Evolutionary conservation across 2,888 invertebrate genomes (phyloP).

Genomic region (Chaetogeoica ovagalla): DNA sequence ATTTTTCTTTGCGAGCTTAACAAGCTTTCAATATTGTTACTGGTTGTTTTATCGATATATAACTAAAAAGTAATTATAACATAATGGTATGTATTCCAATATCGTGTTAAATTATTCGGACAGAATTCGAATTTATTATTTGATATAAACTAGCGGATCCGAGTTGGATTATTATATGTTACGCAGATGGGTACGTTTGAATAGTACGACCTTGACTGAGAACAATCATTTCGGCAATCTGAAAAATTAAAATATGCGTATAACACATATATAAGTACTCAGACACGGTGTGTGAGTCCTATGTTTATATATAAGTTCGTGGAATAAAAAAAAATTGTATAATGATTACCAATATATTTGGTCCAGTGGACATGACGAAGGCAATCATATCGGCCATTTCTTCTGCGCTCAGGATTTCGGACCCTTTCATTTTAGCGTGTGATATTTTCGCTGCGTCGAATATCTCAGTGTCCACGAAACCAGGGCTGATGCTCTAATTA

Average conservation of each 20-base stretch:
- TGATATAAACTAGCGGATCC: background rate
- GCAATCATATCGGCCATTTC: constrained; percentile 54
- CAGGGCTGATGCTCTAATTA: constrained; percentile 28
- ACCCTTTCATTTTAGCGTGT: constrained; percentile 42
- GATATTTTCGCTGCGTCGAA: constrained; percentile 44
- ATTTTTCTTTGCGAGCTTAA: no score
- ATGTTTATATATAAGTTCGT: no score
- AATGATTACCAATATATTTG: constrained; percentile 53
- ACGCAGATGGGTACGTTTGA: constrained; percentile 10
- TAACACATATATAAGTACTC: background rate
- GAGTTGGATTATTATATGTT: background rate
- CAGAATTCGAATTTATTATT: background rate
- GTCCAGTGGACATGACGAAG: constrained; percentile 53
- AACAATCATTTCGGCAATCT: constrained; percentile 45
- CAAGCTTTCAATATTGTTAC: no score
- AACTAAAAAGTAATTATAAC: no score
- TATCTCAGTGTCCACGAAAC: constrained; percentile 39
- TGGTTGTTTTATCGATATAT: no score
- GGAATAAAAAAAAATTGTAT: no score
- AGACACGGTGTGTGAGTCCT: no score
- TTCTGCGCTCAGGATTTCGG: constrained; percentile 51
- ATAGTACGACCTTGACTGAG: constrained; percentile 35
- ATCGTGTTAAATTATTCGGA: background rate
- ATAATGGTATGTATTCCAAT: background rate
- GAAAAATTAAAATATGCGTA: constrained; percentile 5